Evolutionary conservation across 2,888 invertebrate genomes (phyloP).

Genomic region (Acronicta aceris): DNA sequence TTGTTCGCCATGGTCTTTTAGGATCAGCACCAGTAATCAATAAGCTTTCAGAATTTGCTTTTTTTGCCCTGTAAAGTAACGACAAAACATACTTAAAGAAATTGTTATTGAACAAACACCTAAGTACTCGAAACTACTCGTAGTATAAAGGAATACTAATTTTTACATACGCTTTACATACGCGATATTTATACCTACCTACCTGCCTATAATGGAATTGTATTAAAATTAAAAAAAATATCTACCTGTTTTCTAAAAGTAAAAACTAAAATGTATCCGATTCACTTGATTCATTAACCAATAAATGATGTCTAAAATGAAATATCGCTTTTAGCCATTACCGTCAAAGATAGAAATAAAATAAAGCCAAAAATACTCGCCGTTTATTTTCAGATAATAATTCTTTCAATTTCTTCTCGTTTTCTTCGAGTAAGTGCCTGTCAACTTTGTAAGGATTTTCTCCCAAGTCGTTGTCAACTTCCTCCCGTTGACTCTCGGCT

Average conservation of each 20-base stretch:
- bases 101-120: background rate
- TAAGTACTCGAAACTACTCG: too few species aligned
- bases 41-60: slow-evolving; percentile 50
- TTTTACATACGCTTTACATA: too few species aligned
- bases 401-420: slow-evolving; percentile 72
- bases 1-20: slow-evolving; percentile 81
- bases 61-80: slow-evolving; percentile 65
- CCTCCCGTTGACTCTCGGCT: slow-evolving; percentile 59
- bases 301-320: too few species aligned
- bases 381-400: slow-evolving; percentile 68
- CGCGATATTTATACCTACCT: too few species aligned
- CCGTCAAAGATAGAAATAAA: too few species aligned
- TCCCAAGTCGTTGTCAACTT: slow-evolving; percentile 45
- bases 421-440: slow-evolving; percentile 71
- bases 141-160: too few species aligned
- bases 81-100: background rate
- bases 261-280: too few species aligned
- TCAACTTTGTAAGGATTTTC: slow-evolving; percentile 81
- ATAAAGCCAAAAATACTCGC: slow-evolving; percentile 53
- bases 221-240: too few species aligned
- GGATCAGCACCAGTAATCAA: slow-evolving; percentile 64
- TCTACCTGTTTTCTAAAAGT: too few species aligned
- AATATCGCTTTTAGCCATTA: too few species aligned
- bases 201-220: too few species aligned
- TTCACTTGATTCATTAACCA: too few species aligned